A percentile compares a stretch with the other conserved stretches of the same genome.
Conservation (phyloP, 1,140 invertebrate species). For the Pseudomyrmex cubaensis region DNA sequence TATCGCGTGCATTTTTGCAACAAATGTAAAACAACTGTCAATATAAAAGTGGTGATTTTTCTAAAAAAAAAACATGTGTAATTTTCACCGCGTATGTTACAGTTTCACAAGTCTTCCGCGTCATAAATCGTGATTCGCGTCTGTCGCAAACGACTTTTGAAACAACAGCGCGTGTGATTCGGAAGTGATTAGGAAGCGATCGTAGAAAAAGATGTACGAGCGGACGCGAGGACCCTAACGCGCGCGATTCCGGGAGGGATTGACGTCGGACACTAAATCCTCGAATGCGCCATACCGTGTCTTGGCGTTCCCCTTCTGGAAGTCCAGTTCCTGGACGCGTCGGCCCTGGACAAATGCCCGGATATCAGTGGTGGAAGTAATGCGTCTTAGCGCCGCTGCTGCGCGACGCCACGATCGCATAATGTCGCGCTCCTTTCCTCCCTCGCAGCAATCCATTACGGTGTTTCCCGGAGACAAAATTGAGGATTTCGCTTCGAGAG, state of each 20-base stretch:
- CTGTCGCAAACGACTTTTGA: slow-evolving; percentile 1
- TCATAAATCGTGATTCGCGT: slow-evolving; percentile 10
- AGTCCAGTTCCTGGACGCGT: slow-evolving; percentile 80
- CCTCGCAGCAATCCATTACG: slow-evolving; percentile 58
- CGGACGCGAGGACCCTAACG: slow-evolving; percentile 57
- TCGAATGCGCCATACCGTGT: slow-evolving; percentile 30
- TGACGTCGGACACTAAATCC: slow-evolving; percentile 77
- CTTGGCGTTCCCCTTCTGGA: slow-evolving; percentile 35
- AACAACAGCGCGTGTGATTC: slow-evolving; percentile 17
- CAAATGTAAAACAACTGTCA: not conserved
- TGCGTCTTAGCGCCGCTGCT: slow-evolving; percentile 79
- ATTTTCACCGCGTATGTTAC: too few relatives aligned
- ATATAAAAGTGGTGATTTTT: too few relatives aligned
- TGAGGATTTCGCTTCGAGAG: slow-evolving; percentile 43
- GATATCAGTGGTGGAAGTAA: slow-evolving; percentile 84
- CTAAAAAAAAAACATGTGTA: too few relatives aligned
- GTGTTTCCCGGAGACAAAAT: slow-evolving; percentile 20
- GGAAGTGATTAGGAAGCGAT: slow-evolving; percentile 57
- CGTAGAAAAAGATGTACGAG: slow-evolving; percentile 46
- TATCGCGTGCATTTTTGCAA: not conserved
- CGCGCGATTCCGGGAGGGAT: slow-evolving; percentile 66
- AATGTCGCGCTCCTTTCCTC: slow-evolving; percentile 3
- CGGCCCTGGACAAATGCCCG: slow-evolving; percentile 83
- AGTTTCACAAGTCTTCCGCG: too few relatives aligned
- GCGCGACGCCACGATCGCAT: slow-evolving; percentile 50